phyloP scores from a whole-genome alignment of 2,797 vertebrate genomes.

The Myiotriccus ornatus region DNA sequence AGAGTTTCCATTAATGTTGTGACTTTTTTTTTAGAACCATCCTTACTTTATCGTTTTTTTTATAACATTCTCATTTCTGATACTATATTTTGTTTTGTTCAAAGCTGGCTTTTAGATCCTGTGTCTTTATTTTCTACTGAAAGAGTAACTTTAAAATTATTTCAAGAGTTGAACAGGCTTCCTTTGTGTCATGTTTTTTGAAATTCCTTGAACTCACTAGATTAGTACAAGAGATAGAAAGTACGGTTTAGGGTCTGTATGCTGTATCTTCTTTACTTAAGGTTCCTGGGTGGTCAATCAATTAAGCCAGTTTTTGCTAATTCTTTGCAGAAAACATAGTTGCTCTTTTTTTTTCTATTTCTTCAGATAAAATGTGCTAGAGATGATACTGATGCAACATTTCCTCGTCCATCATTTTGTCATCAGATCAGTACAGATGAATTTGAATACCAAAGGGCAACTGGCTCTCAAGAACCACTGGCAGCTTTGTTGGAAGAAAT shows the following conservation, averaged over 20 bases:
- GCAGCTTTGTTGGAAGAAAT: conserved; percentile 87
- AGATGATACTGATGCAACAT: conserved; percentile 81
- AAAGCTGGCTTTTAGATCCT: not conserved
- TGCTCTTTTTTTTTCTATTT: not conserved
- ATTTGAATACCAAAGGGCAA: conserved; percentile 84
- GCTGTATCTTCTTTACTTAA: not conserved
- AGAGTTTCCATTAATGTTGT: not conserved
- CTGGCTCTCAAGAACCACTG: conserved; percentile 83
- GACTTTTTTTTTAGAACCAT: not conserved
- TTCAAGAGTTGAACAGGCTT: not conserved
- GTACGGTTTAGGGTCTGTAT: not conserved
- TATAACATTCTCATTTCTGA: not conserved
- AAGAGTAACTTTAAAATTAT: not conserved
- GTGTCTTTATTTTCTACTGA: not conserved
- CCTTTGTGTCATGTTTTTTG: not conserved
- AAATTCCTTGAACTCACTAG: not conserved
- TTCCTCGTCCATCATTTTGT: conserved; percentile 81
- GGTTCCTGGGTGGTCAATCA: not conserved
- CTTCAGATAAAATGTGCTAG: conserved; percentile 90
- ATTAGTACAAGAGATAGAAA: not conserved
- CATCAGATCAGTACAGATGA: conserved; percentile 84
- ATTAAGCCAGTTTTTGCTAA: not conserved
- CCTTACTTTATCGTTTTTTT: not conserved
- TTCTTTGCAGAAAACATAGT: not conserved
- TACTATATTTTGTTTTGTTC: not conserved